A percentile compares a stretch with the other conserved stretches of the same genome.
phyloP scores from a whole-genome alignment of 1,140 invertebrate species.

The Zaprionus davidi region DNA sequence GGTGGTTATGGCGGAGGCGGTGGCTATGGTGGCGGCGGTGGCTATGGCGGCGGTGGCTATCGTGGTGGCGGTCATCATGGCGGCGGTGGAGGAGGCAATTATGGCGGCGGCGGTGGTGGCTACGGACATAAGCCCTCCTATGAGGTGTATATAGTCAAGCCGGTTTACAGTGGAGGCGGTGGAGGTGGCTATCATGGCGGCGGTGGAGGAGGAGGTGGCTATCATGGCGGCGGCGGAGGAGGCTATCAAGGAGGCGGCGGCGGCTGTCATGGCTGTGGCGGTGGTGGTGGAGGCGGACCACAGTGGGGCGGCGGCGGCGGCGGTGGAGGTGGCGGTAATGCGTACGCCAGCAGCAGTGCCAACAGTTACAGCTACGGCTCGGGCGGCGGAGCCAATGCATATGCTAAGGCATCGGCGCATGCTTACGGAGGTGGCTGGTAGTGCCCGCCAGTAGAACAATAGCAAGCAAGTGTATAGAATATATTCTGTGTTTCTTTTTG shows the following conservation, averaged over 20 bases:
- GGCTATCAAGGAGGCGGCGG: conserved; percentile 21
- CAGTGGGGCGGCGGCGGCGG: conserved; percentile 22
- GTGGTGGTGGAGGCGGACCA: conserved; percentile 18
- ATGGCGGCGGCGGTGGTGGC: conserved; percentile 29
- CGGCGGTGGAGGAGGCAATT: conserved; percentile 31
- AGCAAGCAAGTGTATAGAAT: conserved; percentile 18
- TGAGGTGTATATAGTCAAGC: conserved; percentile 54
- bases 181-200: conserved; percentile 41
- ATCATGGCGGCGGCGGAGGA: conserved; percentile 3
- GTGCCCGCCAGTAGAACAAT: neutral
- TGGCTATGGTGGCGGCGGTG: conserved; percentile 1
- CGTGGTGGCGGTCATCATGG: conserved; percentile 30
- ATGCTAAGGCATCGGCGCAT: conserved; percentile 67
- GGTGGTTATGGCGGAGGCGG: conserved; percentile 40
- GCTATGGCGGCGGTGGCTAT: conserved; percentile 13
- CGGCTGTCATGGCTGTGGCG: conserved; percentile 15
- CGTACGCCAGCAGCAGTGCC: conserved; percentile 64
- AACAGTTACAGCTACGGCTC: conserved; percentile 61
- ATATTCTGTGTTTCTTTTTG: conserved; percentile 11
- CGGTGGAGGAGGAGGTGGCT: conserved; percentile 4
- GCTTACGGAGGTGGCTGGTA: conserved; percentile 59
- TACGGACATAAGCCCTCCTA: conserved; percentile 27
- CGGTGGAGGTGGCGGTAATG: conserved; percentile 35
- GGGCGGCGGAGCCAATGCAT: conserved; percentile 43
- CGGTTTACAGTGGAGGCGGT: conserved; percentile 22